Evolutionary conservation across 2,113 vertebrate genomes (phyloP).

Genomic region (Chunga burmeisteri): DNA sequence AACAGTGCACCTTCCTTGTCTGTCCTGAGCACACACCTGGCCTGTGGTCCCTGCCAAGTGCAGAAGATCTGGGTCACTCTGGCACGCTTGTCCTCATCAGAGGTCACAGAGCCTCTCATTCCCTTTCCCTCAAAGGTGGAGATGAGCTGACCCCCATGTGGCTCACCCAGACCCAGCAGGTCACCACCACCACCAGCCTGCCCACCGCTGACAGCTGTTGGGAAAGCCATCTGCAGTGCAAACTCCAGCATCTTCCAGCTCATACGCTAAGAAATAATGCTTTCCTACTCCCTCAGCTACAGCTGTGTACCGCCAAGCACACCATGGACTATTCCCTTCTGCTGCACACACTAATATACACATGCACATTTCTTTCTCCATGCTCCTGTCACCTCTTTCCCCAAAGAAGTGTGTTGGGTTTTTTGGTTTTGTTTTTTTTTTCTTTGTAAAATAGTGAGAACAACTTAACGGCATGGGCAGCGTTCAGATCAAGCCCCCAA

Average conservation of each 20-base stretch:
- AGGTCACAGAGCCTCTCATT: fast-evolving
- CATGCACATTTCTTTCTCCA: neutral
- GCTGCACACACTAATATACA: neutral
- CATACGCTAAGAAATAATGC: fast-evolving
- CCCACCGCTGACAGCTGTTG: fast-evolving
- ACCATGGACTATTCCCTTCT: neutral
- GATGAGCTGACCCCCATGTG: neutral
- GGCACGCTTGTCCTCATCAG: fast-evolving
- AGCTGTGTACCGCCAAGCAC: neutral
- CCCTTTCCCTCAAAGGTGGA: neutral
- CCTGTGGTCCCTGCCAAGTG: too few species aligned
- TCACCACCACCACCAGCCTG: neutral
- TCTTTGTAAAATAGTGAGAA: neutral
- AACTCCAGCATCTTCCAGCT: neutral
- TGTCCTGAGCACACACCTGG: neutral
- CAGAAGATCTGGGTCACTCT: neutral
- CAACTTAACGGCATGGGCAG: neutral
- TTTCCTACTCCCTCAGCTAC: neutral
- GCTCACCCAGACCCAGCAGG: neutral
- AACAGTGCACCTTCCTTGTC: neutral
- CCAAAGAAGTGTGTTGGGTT: neutral
- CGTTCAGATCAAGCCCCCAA: neutral
- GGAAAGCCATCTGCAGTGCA: neutral
- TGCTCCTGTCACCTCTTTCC: neutral
- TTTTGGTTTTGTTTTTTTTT: neutral